Conservation (phyloP, 2,113 vertebrate genomes). For the Junco hyemalis region DNA sequence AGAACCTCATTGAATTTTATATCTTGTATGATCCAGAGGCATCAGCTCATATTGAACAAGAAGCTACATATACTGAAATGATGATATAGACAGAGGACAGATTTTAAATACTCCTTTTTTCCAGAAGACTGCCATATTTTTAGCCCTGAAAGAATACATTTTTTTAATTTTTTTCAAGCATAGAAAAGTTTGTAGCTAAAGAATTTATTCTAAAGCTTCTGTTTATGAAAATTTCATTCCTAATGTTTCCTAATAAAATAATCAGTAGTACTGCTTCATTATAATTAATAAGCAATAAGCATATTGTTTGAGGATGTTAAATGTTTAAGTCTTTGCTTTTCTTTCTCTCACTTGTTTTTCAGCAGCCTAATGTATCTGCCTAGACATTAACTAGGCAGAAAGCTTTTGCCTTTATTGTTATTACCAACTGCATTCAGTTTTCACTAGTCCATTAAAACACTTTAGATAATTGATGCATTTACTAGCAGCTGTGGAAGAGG, state of each 20-base stretch:
- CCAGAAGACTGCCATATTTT: not conserved
- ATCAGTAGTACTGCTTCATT: slow-evolving; percentile 4
- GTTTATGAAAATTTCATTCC: slow-evolving; percentile 7
- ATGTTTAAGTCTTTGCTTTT: not conserved
- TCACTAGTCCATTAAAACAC: slow-evolving; percentile 2
- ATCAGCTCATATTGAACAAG: not conserved
- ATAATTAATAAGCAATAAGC: slow-evolving; percentile 48
- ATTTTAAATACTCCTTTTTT: not conserved
- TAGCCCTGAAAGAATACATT: not conserved
- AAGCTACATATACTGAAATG: not conserved
- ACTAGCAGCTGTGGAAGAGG: not conserved
- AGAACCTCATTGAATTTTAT: not conserved
- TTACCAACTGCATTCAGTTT: not conserved
- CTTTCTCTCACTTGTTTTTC: not conserved
- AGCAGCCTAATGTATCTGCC: not conserved
- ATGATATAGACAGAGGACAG: not conserved
- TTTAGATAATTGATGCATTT: not conserved
- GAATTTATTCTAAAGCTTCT: not conserved
- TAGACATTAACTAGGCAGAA: not conserved
- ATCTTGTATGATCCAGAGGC: not conserved
- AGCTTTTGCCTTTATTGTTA: not conserved
- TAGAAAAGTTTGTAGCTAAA: not conserved
- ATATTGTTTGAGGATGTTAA: slow-evolving; percentile 17
- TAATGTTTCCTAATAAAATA: slow-evolving; percentile 17
- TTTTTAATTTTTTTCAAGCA: not conserved